Evolutionary conservation across 2,888 invertebrate genomes (phyloP).

Genomic region (Ischnura elegans): DNA sequence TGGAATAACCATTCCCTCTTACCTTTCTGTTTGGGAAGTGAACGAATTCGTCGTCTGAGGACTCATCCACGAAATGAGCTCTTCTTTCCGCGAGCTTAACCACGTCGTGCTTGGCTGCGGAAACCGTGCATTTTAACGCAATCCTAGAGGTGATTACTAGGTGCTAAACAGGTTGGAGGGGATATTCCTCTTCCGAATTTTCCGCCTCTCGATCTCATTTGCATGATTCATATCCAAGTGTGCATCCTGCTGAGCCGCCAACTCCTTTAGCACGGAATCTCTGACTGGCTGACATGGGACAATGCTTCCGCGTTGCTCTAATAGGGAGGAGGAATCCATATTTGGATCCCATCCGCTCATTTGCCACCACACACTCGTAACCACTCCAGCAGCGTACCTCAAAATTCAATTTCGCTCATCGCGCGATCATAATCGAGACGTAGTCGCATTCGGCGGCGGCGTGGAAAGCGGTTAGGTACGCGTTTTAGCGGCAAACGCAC

Average conservation of each 20-base stretch:
- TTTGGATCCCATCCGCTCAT: neutral
- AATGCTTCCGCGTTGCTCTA: neutral
- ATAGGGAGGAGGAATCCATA: neutral
- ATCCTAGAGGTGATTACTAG: neutral
- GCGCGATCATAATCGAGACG: neutral
- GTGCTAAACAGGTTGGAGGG: neutral
- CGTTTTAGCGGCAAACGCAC: neutral
- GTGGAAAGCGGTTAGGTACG: neutral
- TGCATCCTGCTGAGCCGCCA: neutral
- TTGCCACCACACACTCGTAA: neutral
- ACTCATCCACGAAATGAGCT: neutral
- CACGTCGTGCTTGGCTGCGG: neutral
- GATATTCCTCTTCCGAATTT: neutral
- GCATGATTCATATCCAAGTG: neutral
- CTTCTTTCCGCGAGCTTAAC: neutral
- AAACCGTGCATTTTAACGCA: neutral
- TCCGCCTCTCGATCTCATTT: neutral
- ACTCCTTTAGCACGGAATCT: neutral
- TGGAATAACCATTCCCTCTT: too few species aligned
- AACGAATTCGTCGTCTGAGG: neutral
- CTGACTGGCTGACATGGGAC: neutral
- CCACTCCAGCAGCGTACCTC: neutral
- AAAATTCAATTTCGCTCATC: constrained; percentile 2
- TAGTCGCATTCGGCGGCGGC: too few species aligned
- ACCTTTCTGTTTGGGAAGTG: neutral